Percentiles rank a stretch among this genome's conserved stretches.
These are phyloP conservation scores for Labroides dimidiatus DNA, from an alignment of 2,797 vertebrate genomes.

Conservation along the genomic window DNA sequence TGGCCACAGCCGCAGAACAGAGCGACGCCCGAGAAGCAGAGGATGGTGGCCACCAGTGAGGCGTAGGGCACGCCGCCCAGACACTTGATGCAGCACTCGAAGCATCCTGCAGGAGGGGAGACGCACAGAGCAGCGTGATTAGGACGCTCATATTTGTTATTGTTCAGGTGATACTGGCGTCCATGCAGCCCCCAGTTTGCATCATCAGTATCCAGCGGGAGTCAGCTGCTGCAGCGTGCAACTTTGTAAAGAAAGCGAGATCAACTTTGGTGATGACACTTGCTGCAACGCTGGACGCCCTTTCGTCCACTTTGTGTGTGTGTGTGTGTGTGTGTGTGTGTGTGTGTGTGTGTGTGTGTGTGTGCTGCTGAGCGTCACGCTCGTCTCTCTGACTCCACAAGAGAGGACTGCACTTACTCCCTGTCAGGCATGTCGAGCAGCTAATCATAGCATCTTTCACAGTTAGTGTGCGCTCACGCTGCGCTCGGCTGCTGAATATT, in stretches of 20 bases:
- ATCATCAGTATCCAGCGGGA: neutral
- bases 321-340: neutral
- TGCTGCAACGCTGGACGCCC: slow-evolving; percentile 19
- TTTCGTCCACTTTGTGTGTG: slow-evolving; percentile 19
- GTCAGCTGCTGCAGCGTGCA: neutral
- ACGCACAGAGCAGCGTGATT: slow-evolving; percentile 25
- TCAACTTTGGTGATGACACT: slow-evolving; percentile 54
- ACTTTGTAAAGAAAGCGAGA: slow-evolving; percentile 1
- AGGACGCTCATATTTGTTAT: no score
- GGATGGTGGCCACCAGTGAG: slow-evolving; percentile 98
- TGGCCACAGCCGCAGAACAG: slow-evolving; percentile 98
- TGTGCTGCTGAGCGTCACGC: neutral
- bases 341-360: no score
- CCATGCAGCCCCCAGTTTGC: no score
- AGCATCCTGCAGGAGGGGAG: slow-evolving; percentile 90
- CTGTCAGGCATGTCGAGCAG: slow-evolving; percentile 22
- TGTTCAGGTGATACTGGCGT: no score
- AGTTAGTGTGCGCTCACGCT: slow-evolving; percentile 27
- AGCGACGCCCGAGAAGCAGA: slow-evolving; percentile 97
- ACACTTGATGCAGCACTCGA: slow-evolving; percentile 99
- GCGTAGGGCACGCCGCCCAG: slow-evolving; percentile 98
- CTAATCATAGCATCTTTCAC: slow-evolving; percentile 50
- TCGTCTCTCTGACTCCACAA: neutral
- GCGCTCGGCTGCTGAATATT: slow-evolving; percentile 67
- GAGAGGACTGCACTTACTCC: slow-evolving; percentile 17